Evolutionary conservation across 2,113 vertebrate genomes (phyloP), one percentile per base, ranked within the genome.

Genomic region (Oncorhynchus masou): DNA sequence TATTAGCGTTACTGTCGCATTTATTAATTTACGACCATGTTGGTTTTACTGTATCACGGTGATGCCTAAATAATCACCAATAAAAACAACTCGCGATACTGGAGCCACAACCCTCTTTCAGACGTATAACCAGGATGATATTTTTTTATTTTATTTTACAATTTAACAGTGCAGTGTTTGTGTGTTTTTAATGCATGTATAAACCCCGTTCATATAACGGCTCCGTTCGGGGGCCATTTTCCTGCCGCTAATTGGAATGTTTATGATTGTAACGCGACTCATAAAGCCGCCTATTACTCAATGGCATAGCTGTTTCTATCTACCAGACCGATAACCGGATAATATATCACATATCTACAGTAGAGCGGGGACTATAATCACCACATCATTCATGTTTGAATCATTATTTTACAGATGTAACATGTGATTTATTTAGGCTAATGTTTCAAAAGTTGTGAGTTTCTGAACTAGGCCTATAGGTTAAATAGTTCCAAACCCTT

Each of bases 211-310:
- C 51, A 19, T 54, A 5, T 65, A 79, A 0, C n/a, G 62, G 81
- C 65, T 80, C 75, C 25, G 74, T 79, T 71, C 80, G 73, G 72
- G 72, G 67, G 80, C 79, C 70, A 48, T 76, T 82, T 60, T 71
- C 66, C 60, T 74, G 78, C 68, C 15, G 81, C 81, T 91, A 90
- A 92, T 90, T 90, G 86, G 89, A 75, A 85, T 85, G 83, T 90
- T 91, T 92, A 90, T 90, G 90, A 90, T 89, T 85, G 85, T 80
- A 86, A 78, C 84, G 81, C 81, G 87, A 87, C 87, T 85, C 88
- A 88, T 91, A 89, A 91, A 92, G 85, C 79, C 70, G 48, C 82
- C 84, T 84, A 84, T 89, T 87, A 86, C 85, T 82, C 89, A 87
- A 83, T 75, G 88, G 78, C 78, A 75, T 79, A 79, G 78, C 73